Base-by-base conservation (phyloP, 2,797 vertebrate genomes). In the Erethizon dorsatum region DNA sequence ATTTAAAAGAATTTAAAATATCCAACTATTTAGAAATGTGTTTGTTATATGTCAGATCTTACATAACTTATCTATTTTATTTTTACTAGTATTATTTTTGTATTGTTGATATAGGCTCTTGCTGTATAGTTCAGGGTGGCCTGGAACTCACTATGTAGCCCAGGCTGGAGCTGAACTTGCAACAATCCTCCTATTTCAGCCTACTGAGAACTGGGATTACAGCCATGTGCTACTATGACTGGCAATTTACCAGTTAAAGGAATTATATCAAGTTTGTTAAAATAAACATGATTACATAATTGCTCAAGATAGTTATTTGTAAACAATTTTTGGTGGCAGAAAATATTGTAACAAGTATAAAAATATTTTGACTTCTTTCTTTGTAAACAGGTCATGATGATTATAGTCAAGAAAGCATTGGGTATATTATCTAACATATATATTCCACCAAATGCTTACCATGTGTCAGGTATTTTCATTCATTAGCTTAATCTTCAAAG, bases 1-100 rank as follows among this genome's bases (percentile, higher is more conserved):
- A 71, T 88, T 86, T 82, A 47, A 57, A 56, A 79, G 20, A 89
- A 89, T 86, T 91, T 91, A 83, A n/a, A 73, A 96, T 94, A 93
- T 69, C 26, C 4, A 91, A 79, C 26, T 65, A 92, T 59, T 91
- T 93, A 95, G 17, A 96, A 94, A 75, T 61, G 67, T 93, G 87
- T 84, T 90, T 95, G 11, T 57, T 83, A n/a, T 41, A 89, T 2
- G 83, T 61, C 97, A 83, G 24, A 92, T 86, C 41, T 93, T 92
- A 82, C 50, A 63, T 90, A 89, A 92, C 6, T 67, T 67, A 50
- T 45, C 41, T 37, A 6, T 77, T 45, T 73, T 73, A 73, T 73
- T 73, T 73, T 77, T 15, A 77, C 12, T 77, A 28, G 14, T 13
- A 77, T 78, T 78, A 78, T 78, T 78, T 78, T 75, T 75, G 37